Evolutionary conservation across 2,797 vertebrate species (phyloP).

Genomic region (Clarias laeviceps): DNA sequence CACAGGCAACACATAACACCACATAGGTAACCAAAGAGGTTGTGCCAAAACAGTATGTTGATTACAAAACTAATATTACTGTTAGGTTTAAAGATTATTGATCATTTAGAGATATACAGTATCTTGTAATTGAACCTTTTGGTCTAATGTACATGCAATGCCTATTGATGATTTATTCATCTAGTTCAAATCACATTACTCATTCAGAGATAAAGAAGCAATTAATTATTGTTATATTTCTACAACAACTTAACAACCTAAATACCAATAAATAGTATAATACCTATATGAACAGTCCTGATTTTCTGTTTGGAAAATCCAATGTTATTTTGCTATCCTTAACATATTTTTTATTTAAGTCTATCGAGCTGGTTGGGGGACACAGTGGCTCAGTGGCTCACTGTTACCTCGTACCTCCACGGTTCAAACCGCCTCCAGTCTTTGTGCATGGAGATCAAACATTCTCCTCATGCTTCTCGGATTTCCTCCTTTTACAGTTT

Average conservation of each 20-base stretch:
- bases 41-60: not conserved
- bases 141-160: not conserved
- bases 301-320: not conserved
- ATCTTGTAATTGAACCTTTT: not conserved
- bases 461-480: too few relatives aligned
- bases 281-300: not conserved
- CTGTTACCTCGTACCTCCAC: too few relatives aligned
- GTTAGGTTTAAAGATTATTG: not conserved
- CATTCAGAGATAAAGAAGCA: not conserved
- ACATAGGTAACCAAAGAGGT: not conserved
- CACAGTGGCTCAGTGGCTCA: too few relatives aligned
- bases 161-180: not conserved
- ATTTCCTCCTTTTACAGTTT: too few relatives aligned
- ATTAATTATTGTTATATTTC: not conserved
- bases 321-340: not conserved
- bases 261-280: not conserved
- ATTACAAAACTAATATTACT: not conserved
- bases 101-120: not conserved
- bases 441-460: too few relatives aligned
- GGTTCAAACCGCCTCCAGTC: too few relatives aligned
- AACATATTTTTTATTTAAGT: not conserved
- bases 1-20: not conserved
- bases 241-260: not conserved
- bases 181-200: not conserved
- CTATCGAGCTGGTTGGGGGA: too few relatives aligned